These are phyloP conservation scores for Macrochelys suwanniensis DNA, from an alignment of 2,797 vertebrate genomes.

Conservation along the genomic window DNA sequence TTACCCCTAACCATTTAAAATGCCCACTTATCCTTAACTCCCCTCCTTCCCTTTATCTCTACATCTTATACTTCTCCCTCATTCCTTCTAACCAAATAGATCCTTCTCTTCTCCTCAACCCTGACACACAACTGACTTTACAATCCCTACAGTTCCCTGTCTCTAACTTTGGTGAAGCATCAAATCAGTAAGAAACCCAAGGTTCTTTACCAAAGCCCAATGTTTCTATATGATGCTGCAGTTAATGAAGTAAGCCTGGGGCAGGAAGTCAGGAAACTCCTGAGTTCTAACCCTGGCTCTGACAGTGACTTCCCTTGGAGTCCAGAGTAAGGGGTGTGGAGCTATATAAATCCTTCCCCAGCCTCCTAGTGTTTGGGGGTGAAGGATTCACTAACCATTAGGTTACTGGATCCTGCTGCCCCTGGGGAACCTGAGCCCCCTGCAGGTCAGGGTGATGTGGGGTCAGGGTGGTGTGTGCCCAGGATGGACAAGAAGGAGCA, in stretches of 20 bases:
- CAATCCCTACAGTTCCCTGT: not conserved
- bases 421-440: not conserved
- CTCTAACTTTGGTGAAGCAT: not conserved
- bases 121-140: not conserved
- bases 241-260: too few relatives aligned
- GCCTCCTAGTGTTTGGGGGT: not conserved
- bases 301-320: not conserved
- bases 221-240: too few relatives aligned
- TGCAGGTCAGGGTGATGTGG: not conserved
- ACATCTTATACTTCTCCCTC: not conserved
- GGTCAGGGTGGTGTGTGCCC: too few relatives aligned
- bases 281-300: not conserved
- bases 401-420: too few relatives aligned
- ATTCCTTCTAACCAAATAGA: not conserved
- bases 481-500: too few relatives aligned
- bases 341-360: too few relatives aligned
- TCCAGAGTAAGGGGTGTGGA: too few relatives aligned
- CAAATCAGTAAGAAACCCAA: not conserved
- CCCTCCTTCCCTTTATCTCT: not conserved
- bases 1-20: not conserved
- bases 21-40: not conserved
- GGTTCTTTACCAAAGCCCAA: not conserved
- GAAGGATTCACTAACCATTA: not conserved
- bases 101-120: not conserved
- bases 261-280: not conserved